phyloP scores from a whole-genome alignment of 2,797 vertebrate species.

The Pangasius krempfi region DNA sequence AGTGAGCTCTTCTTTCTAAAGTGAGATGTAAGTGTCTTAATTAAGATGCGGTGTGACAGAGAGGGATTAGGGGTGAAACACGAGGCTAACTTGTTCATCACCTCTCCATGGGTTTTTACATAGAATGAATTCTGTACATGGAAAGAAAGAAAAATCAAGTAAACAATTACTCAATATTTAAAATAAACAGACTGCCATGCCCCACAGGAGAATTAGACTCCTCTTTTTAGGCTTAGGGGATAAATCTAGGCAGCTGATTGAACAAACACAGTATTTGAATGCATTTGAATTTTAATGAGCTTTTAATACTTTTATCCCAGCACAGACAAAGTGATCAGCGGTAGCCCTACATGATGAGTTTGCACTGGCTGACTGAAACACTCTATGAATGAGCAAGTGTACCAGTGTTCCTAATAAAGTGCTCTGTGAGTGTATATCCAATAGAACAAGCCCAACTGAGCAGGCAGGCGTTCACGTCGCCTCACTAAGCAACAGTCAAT shows the following conservation, averaged over 20 bases:
- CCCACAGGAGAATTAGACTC: not conserved
- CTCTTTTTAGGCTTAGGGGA: not conserved
- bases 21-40: constrained; percentile 59
- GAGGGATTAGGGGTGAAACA: constrained; percentile 42
- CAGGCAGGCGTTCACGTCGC: too few species aligned
- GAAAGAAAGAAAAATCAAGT: too few species aligned
- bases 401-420: not conserved
- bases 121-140: not conserved
- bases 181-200: not conserved
- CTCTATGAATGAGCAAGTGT: not conserved
- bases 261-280: constrained; percentile 28
- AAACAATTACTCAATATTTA: not conserved
- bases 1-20: constrained; percentile 52
- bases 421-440: not conserved
- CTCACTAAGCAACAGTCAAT: not conserved
- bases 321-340: constrained; percentile 15
- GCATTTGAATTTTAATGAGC: constrained; percentile 9
- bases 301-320: constrained; percentile 22
- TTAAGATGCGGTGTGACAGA: constrained; percentile 56
- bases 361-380: not conserved
- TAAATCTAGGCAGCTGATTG: not conserved
- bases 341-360: not conserved
- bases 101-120: not conserved
- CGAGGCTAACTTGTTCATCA: constrained; percentile 12
- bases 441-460: not conserved